A percentile compares a stretch with the other conserved stretches of the same genome.
Conservation (phyloP, 2,888 invertebrate species). For the Zygogramma bicolorata region DNA sequence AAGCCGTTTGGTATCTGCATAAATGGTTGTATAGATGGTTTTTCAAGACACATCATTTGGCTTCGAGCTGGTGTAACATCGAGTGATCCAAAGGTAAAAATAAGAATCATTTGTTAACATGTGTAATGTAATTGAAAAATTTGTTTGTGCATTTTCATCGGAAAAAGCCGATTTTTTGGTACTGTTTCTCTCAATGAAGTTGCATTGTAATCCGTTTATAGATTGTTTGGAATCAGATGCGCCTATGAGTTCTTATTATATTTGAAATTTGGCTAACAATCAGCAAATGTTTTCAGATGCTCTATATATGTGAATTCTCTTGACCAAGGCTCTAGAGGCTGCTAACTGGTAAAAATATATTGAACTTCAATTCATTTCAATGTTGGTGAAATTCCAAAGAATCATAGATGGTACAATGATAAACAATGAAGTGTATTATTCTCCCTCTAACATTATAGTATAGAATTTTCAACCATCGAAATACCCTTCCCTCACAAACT, state of each 20-base stretch:
- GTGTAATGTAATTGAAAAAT: neutral
- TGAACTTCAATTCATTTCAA: no score
- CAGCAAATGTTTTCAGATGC: neutral
- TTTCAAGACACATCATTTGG: constrained; percentile 36
- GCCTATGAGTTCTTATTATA: neutral
- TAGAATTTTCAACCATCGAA: no score
- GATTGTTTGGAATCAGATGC: neutral
- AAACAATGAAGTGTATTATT: no score
- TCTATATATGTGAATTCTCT: no score
- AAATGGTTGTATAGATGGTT: constrained; percentile 36
- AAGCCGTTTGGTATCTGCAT: constrained; percentile 39
- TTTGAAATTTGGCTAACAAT: neutral
- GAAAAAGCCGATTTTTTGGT: neutral
- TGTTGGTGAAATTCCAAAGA: no score
- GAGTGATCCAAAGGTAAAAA: constrained; percentile 26
- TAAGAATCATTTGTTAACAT: neutral
- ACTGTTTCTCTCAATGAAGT: neutral
- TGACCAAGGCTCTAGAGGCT: no score
- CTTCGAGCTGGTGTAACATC: constrained; percentile 19
- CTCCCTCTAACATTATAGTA: no score
- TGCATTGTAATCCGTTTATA: neutral
- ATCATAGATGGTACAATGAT: no score
- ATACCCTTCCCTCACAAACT: neutral
- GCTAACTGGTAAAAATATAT: no score
- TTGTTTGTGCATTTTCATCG: neutral